phyloP scores from a whole-genome alignment of 2,113 vertebrate genomes.

The Alectura lathami region DNA sequence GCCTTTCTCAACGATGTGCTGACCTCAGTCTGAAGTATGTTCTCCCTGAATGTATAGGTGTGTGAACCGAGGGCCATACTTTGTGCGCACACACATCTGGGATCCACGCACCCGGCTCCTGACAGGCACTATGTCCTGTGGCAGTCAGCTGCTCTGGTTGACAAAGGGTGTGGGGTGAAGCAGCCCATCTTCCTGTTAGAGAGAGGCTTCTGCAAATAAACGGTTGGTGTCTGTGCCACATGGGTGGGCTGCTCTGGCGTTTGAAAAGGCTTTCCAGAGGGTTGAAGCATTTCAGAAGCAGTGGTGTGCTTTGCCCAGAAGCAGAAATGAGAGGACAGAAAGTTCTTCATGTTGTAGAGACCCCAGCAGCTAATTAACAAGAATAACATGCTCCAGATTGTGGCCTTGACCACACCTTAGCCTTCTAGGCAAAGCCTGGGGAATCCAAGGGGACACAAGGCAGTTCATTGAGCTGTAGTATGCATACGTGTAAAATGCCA shows the following conservation, averaged over 20 bases:
- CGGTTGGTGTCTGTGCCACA: neutral
- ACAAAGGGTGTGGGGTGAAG: neutral
- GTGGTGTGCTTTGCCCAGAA: neutral
- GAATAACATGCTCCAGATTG: fast-evolving
- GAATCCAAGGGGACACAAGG: neutral
- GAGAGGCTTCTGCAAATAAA: neutral
- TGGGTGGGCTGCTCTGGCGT: neutral
- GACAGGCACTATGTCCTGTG: neutral
- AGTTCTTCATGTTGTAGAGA: neutral
- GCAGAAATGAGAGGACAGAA: neutral
- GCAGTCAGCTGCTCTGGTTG: neutral
- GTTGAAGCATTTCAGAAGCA: neutral
- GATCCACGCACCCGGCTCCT: neutral
- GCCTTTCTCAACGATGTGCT: neutral
- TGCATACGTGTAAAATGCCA: neutral
- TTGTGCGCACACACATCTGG: neutral
- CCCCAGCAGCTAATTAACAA: neutral
- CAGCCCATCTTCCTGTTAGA: neutral
- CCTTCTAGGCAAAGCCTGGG: neutral
- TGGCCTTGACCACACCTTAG: slow-evolving; percentile 3
- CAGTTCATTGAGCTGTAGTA: neutral
- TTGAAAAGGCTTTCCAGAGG: neutral
- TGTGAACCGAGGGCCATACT: neutral
- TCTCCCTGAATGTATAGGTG: neutral
- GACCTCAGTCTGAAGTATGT: slow-evolving; percentile 13